Conservation (phyloP, 2,797 vertebrate species). For the Sternotherus odoratus region DNA sequence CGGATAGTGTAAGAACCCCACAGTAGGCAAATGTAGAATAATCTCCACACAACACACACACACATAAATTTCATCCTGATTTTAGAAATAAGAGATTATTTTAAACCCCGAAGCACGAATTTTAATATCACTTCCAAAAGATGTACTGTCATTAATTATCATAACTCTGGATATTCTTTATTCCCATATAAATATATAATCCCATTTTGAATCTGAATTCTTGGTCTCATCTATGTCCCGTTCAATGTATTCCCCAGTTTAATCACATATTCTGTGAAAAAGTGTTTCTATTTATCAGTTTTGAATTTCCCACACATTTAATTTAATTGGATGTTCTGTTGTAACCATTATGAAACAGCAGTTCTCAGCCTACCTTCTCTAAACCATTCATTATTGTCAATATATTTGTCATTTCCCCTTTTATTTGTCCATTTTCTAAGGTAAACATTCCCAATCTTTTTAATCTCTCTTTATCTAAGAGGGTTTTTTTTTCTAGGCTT, state of each 20-base stretch:
- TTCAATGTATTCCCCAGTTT: not conserved
- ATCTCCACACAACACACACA: no score
- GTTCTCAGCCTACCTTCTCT: not conserved
- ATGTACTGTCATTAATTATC: not conserved
- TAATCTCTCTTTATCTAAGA: no score
- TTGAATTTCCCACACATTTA: not conserved
- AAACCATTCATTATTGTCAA: not conserved
- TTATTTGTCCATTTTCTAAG: not conserved
- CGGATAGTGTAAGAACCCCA: no score
- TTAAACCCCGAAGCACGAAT: not conserved
- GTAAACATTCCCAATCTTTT: not conserved
- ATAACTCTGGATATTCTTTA: not conserved
- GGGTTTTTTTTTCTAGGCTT: no score
- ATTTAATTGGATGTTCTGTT: not conserved
- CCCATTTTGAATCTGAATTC: not conserved
- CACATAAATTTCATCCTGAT: not conserved
- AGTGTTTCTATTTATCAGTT: not conserved
- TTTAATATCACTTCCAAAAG: not conserved
- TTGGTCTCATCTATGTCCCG: not conserved
- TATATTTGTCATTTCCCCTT: not conserved
- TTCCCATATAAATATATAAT: not conserved
- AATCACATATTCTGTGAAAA: not conserved
- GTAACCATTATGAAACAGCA: not conserved
- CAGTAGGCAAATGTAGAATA: no score
- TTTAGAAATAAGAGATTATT: not conserved